Conservation (phyloP, 2,113 vertebrate species). For the Petaurus breviceps region DNA sequence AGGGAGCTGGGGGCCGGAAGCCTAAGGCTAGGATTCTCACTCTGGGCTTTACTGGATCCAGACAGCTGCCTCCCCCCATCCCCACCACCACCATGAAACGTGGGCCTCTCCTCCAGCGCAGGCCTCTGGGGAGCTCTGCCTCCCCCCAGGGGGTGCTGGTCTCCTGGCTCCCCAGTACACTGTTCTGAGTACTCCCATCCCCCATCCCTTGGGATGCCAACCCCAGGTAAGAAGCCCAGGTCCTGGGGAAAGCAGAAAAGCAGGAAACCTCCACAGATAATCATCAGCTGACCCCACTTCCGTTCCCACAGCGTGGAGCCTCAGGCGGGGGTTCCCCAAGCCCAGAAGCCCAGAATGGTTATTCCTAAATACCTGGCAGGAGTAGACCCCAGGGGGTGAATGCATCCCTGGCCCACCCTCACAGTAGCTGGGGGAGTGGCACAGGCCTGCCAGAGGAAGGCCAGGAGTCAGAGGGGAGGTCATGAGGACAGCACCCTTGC, state of each 20-base stretch:
- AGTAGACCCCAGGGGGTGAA: background rate
- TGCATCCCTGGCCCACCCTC: no score
- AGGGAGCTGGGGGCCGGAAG: background rate
- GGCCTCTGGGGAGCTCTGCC: background rate
- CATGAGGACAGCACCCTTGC: background rate
- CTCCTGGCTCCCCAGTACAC: rapidly evolving
- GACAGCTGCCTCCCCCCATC: no score
- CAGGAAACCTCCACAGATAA: background rate
- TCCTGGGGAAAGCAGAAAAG: background rate
- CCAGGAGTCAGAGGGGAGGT: no score
- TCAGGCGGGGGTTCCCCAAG: background rate
- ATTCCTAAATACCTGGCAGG: background rate
- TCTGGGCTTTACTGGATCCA: no score
- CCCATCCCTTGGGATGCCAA: no score
- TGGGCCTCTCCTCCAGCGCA: no score
- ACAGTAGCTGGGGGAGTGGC: no score
- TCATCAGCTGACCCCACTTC: background rate
- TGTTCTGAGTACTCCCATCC: background rate
- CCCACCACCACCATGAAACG: no score
- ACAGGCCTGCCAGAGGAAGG: no score
- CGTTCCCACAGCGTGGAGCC: no score
- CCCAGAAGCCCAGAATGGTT: no score
- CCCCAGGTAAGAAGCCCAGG: background rate
- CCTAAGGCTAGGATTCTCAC: background rate
- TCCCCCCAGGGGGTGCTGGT: background rate